Conservation (phyloP, 2,888 invertebrate genomes). For the Ecliptopera silaceata region DNA sequence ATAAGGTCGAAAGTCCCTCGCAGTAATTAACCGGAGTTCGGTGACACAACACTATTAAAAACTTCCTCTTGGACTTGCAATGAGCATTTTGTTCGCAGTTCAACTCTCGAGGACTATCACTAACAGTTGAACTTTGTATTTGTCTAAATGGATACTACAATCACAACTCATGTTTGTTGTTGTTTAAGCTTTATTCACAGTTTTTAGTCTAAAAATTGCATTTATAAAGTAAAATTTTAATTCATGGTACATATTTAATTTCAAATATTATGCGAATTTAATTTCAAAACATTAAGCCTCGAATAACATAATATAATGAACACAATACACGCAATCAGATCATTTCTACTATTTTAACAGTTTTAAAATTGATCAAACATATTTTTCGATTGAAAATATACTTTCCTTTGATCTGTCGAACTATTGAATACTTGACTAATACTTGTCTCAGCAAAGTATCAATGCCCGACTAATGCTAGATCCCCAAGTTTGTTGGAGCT, state of each 20-base stretch:
- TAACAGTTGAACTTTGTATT: constrained; percentile 1
- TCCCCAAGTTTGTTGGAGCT: constrained; percentile 11
- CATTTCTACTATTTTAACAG: too few relatives aligned
- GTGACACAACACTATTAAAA: constrained; percentile 51
- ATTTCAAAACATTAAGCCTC: too few relatives aligned
- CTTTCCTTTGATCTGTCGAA: neutral
- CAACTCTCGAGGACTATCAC: constrained; percentile 6
- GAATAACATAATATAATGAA: too few relatives aligned
- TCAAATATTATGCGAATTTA: too few relatives aligned
- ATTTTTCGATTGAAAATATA: neutral
- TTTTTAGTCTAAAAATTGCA: too few relatives aligned
- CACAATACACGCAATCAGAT: too few relatives aligned
- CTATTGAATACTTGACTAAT: constrained; percentile 3
- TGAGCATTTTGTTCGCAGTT: constrained; percentile 13
- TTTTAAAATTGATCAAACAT: neutral
- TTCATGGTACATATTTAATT: too few relatives aligned
- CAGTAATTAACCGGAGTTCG: constrained; percentile 47
- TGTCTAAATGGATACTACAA: neutral
- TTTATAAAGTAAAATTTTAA: too few relatives aligned
- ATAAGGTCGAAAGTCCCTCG: constrained; percentile 34
- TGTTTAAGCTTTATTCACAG: too few relatives aligned
- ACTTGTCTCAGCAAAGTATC: constrained; percentile 12
- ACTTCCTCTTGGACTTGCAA: constrained; percentile 37
- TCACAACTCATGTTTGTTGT: neutral
- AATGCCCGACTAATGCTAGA: neutral